phyloP scores from a whole-genome alignment of 2,113 vertebrate species.

The Xiphorhynchus elegans region DNA sequence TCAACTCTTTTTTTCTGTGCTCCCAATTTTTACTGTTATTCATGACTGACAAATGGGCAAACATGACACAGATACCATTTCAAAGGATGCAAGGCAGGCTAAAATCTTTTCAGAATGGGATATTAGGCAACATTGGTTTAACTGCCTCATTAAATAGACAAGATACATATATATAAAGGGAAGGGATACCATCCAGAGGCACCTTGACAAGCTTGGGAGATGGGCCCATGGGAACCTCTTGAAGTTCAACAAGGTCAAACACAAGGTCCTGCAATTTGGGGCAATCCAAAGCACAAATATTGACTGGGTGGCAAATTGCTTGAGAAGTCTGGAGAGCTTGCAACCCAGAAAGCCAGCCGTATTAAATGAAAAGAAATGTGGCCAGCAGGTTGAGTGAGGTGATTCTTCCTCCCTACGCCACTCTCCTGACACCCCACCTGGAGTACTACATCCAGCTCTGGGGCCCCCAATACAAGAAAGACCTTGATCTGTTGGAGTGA shows the following conservation, averaged over 20 bases:
- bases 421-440: background rate
- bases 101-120: background rate
- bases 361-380: background rate
- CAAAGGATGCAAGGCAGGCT: background rate
- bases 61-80: background rate
- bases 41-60: background rate
- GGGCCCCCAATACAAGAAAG: background rate
- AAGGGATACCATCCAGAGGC: background rate
- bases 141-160: background rate
- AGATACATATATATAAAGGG: background rate
- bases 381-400: no score
- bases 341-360: background rate
- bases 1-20: background rate
- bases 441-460: background rate
- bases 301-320: background rate
- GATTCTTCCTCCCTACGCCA: background rate
- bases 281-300: background rate
- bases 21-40: background rate
- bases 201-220: background rate
- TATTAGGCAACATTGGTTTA: background rate
- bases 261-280: background rate
- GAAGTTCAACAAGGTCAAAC: background rate
- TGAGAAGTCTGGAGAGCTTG: background rate
- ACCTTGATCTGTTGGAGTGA: background rate
- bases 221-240: background rate